Evolutionary conservation across 1,140 invertebrate species (phyloP).

Genomic region (Scaptomyza graminum): DNA sequence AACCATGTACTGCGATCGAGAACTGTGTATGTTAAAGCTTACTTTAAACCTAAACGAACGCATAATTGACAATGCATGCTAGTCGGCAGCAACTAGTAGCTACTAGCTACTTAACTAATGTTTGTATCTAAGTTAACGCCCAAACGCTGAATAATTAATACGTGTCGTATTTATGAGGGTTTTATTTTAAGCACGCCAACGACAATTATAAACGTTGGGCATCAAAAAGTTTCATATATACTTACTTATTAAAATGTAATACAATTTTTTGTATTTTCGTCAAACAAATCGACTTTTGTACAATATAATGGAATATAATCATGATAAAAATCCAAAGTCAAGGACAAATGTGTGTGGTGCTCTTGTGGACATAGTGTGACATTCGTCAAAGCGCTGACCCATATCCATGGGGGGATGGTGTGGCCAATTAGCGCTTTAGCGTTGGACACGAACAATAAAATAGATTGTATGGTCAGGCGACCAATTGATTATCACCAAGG

Average conservation of each 20-base stretch:
- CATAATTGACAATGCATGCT: conserved; percentile 73
- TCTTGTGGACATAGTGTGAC: not conserved
- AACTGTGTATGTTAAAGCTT: conserved; percentile 64
- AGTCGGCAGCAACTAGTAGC: conserved; percentile 59
- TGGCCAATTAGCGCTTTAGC: conserved; percentile 38
- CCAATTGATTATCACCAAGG: conserved; percentile 80
- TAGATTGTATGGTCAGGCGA: conserved; percentile 21
- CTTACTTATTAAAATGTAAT: conserved; percentile 53
- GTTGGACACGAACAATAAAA: conserved; percentile 47
- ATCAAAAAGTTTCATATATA: conserved; percentile 42
- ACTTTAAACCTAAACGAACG: conserved; percentile 57
- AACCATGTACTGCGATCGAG: conserved; percentile 56
- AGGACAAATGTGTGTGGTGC: conserved; percentile 2
- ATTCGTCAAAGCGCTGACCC: not conserved
- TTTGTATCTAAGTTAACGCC: conserved; percentile 48
- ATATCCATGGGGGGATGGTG: not conserved
- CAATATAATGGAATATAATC: no score
- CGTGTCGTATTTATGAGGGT: conserved; percentile 28
- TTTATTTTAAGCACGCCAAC: conserved; percentile 29
- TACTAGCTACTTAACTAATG: conserved; percentile 48
- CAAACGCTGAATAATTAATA: conserved; percentile 43
- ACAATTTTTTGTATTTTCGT: conserved; percentile 72
- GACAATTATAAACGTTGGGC: conserved; percentile 26
- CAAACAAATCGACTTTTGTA: conserved; percentile 24
- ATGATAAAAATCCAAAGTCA: not conserved